phyloP scores from a whole-genome alignment of 2,888 invertebrate species.

The Miltochrista miniata region DNA sequence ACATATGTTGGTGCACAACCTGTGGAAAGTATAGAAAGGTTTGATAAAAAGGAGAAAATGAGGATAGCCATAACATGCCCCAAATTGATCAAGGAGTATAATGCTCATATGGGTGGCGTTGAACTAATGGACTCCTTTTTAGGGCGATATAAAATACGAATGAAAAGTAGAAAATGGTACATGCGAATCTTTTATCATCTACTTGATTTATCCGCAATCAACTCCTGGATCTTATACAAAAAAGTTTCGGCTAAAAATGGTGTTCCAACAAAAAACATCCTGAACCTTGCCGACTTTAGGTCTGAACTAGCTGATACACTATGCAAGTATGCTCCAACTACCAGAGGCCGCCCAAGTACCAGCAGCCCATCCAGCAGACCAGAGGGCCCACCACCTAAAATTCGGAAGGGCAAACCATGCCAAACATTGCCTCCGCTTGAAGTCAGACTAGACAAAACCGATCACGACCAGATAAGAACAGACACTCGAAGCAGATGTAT shows the following conservation, averaged over 20 bases:
- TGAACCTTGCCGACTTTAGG: constrained; percentile 29
- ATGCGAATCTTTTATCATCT: neutral
- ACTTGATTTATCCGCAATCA: neutral
- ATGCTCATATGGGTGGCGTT: too few species aligned
- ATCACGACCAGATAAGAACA: constrained; percentile 30
- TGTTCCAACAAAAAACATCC: constrained; percentile 12
- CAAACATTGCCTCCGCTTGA: constrained; percentile 28
- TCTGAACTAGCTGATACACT: too few species aligned
- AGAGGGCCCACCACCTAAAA: constrained; percentile 25
- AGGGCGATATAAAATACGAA: too few species aligned
- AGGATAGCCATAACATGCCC: too few species aligned
- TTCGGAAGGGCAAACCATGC: constrained; percentile 28
- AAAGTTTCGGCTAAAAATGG: constrained; percentile 17
- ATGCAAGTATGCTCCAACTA: constrained; percentile 22
- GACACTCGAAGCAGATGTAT: constrained; percentile 27
- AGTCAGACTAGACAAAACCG: constrained; percentile 28
- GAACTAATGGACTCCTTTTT: too few species aligned
- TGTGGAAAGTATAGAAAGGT: constrained; percentile 12
- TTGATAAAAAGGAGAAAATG: constrained; percentile 12
- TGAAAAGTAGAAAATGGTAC: too few species aligned
- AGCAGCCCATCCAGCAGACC: constrained; percentile 18
- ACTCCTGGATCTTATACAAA: constrained; percentile 12
- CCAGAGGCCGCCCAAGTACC: constrained; percentile 33
- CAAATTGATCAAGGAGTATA: too few species aligned
- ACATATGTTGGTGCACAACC: constrained; percentile 13